phyloP scores from a whole-genome alignment of 1,140 invertebrate genomes.

The Drosophila cardini region DNA sequence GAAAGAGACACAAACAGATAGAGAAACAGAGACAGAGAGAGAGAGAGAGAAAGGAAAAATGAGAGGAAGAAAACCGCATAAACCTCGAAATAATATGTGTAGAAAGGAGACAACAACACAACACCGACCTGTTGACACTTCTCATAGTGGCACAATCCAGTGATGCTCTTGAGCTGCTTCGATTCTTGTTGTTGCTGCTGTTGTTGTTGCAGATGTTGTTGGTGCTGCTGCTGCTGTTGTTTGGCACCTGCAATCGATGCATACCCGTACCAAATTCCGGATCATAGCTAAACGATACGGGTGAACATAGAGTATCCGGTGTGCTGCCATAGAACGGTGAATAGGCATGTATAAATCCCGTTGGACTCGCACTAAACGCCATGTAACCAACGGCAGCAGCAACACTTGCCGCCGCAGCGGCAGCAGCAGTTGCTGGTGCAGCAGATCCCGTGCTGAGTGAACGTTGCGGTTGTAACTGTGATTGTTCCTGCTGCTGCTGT shows the following conservation, averaged over 20 bases:
- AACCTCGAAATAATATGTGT: neutral
- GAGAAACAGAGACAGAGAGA: slow-evolving; percentile 1
- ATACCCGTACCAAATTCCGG: slow-evolving; percentile 56
- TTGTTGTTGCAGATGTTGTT: no score
- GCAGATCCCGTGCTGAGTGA: slow-evolving; percentile 37
- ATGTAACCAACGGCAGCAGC: slow-evolving; percentile 37
- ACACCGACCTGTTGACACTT: slow-evolving; percentile 70
- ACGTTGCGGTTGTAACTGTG: slow-evolving; percentile 5
- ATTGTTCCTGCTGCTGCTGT: slow-evolving; percentile 10
- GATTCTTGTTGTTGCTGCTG: slow-evolving; percentile 15
- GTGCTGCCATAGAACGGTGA: slow-evolving; percentile 78
- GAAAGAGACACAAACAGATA: slow-evolving; percentile 1
- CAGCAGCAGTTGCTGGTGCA: slow-evolving; percentile 14
- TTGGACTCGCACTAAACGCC: slow-evolving; percentile 76
- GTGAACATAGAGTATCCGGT: slow-evolving; percentile 55
- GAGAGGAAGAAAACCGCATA: neutral
- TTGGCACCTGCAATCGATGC: slow-evolving; percentile 62
- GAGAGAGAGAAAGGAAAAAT: slow-evolving; percentile 6
- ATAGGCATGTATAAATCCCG: slow-evolving; percentile 60
- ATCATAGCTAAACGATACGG: slow-evolving; percentile 71
- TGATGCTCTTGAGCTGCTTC: slow-evolving; percentile 38
- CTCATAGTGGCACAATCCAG: slow-evolving; percentile 68
- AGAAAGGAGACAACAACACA: slow-evolving; percentile 7
- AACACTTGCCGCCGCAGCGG: slow-evolving; percentile 3
- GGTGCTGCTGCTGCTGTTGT: slow-evolving; percentile 37